These are phyloP conservation scores for Rhinogobius similis DNA, from an alignment of 2,113 vertebrate genomes.

Conservation along the genomic window DNA sequence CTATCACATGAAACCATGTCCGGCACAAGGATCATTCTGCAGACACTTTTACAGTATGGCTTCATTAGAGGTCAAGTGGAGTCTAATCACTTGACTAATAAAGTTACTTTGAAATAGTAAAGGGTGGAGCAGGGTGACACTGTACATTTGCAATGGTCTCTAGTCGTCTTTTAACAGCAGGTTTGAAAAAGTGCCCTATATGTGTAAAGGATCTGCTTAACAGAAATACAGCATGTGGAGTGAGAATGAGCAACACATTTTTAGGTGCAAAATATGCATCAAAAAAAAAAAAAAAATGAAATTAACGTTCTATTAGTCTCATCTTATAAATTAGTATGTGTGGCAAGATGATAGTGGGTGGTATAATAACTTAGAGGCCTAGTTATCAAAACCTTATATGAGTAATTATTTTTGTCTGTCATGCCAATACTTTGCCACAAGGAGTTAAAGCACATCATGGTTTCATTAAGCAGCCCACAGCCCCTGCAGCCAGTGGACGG, in stretches of 20 bases:
- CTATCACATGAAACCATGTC: conserved; percentile 69
- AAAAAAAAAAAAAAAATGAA: neutral
- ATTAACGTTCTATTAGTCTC: neutral
- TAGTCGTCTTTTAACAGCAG: no score
- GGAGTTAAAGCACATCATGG: neutral
- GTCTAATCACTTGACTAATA: conserved; percentile 87
- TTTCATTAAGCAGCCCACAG: neutral
- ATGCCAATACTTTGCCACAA: neutral
- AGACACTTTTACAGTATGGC: conserved; percentile 49
- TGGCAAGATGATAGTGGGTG: neutral
- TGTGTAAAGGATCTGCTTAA: neutral
- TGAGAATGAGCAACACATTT: neutral
- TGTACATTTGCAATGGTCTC: conserved; percentile 69
- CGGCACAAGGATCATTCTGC: conserved; percentile 45
- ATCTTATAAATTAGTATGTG: neutral
- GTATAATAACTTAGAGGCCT: neutral
- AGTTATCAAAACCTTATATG: conserved; percentile 1
- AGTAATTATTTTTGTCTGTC: neutral
- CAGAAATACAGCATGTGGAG: no score
- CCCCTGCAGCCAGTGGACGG: neutral
- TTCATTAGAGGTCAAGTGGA: conserved; percentile 87
- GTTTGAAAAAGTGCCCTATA: neutral
- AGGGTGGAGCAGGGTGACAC: conserved; percentile 59
- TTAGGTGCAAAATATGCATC: neutral
- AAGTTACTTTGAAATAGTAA: conserved; percentile 89